Evolutionary conservation across 2,888 invertebrate genomes (phyloP).

Genomic region (Isoperla grammatica): DNA sequence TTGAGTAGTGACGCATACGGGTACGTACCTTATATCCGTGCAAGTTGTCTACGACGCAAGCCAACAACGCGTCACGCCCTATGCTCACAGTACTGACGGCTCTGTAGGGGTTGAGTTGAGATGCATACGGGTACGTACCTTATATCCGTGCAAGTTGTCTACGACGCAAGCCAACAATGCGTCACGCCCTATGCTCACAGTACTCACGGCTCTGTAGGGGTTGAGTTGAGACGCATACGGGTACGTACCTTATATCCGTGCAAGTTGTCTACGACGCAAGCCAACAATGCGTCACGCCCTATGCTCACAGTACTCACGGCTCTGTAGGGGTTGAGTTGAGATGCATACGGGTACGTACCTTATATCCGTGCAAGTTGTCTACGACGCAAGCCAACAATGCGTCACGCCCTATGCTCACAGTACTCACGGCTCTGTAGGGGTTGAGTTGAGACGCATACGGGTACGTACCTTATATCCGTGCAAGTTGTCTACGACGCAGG

Average conservation of each 20-base stretch:
- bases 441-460: no score
- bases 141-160: conserved; percentile 42
- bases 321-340: no score
- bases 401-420: conserved; percentile 42
- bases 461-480: conserved; percentile 42
- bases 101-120: no score
- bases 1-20: no score
- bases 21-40: conserved; percentile 42
- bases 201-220: no score
- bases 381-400: conserved; percentile 43
- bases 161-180: conserved; percentile 43
- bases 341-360: no score
- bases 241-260: conserved; percentile 42
- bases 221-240: no score
- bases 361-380: conserved; percentile 42
- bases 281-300: conserved; percentile 42
- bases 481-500: conserved; percentile 43
- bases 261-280: conserved; percentile 43
- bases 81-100: no score
- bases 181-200: conserved; percentile 42
- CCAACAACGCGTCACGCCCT: conserved; percentile 42
- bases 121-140: no score
- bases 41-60: conserved; percentile 43
- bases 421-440: no score
- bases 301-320: conserved; percentile 43